Base-by-base conservation (phyloP, 1,140 invertebrate species). In the Monomorium pharaonis region DNA sequence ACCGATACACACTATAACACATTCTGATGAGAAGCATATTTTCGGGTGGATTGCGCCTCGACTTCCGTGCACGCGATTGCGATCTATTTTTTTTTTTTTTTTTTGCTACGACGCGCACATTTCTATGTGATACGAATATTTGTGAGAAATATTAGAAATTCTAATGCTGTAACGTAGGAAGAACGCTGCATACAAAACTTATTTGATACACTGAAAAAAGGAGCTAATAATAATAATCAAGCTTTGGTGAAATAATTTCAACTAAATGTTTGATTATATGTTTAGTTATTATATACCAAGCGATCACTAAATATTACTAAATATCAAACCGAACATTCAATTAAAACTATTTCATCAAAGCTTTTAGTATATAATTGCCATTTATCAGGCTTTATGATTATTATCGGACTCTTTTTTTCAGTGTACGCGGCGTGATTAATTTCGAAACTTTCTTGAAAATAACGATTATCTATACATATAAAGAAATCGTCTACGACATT, bases 1-100 rank as follows among this genome's bases (percentile, higher is more conserved):
- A 62, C 60, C 81, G 81, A 74, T 70, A 37, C 58, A 74, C 67
- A 27, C 78, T 24, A 7, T 33, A 44, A 72, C 51, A n/a, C 56
- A 72, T 74, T 60, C 27, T 74, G 42, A 60, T 42, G 58, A 84
- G 72, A 51, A 27, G 18, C 16, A 37, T 63, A 77, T 77, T 49
- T 76, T 62, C n/a, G n/a, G n/a, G 3, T 16, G 21, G 16, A n/a
- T 21, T 9, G 24, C 30, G 12, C 21, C 54, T 81, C n/a, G 30
- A 27, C 65, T 54, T 80, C 49, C 63, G 24, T 47, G 49, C 62
- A 33, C 63, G 21, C 63, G 21, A n/a, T 54, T 37, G 30, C 21
- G 37, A 21, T 42, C 33, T 0, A 56, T 21, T 54, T 54, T 65
- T 42, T 51, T 33, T n/a, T 58, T 56, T 16, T 54, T 33, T n/a